Conservation (phyloP, 2,113 vertebrate species). For the Salvelinus namaycush region DNA sequence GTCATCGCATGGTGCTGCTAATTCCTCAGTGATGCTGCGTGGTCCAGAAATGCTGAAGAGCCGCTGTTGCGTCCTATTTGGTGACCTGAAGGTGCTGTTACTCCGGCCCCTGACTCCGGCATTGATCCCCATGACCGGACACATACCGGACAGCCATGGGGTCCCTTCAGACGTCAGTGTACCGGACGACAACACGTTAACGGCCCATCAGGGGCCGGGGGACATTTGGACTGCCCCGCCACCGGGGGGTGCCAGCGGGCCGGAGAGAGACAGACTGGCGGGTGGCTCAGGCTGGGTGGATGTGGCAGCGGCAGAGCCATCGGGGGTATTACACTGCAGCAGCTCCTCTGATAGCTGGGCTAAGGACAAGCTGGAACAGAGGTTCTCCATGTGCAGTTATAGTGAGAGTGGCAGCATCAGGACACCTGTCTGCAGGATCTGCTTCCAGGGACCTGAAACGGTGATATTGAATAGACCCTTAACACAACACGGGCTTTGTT, state of each 20-base stretch:
- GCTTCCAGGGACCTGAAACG: constrained; percentile 97
- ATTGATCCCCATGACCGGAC: constrained; percentile 84
- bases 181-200: constrained; percentile 78
- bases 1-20: constrained; percentile 75
- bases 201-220: constrained; percentile 62
- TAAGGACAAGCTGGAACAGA: constrained; percentile 89
- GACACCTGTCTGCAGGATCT: constrained; percentile 96
- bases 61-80: constrained; percentile 95
- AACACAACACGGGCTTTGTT: too few species aligned
- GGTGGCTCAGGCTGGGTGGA: constrained; percentile 83
- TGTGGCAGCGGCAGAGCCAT: constrained; percentile 80
- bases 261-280: constrained; percentile 64
- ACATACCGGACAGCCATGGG: constrained; percentile 64
- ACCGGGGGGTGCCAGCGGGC: constrained; percentile 65
- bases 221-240: constrained; percentile 66
- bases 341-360: constrained; percentile 89
- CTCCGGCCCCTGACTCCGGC: constrained; percentile 83
- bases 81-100: constrained; percentile 95
- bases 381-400: constrained; percentile 92
- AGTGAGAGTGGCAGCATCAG: constrained; percentile 93
- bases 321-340: constrained; percentile 82
- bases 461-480: constrained; percentile 60
- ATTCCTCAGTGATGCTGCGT: constrained; percentile 80
- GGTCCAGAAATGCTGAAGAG: constrained; percentile 93
- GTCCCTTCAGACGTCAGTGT: constrained; percentile 60